Percentiles rank a stretch among this genome's conserved stretches.
Conservation (phyloP, 1,140 invertebrate genomes). For the Zaprionus tsacasi region DNA sequence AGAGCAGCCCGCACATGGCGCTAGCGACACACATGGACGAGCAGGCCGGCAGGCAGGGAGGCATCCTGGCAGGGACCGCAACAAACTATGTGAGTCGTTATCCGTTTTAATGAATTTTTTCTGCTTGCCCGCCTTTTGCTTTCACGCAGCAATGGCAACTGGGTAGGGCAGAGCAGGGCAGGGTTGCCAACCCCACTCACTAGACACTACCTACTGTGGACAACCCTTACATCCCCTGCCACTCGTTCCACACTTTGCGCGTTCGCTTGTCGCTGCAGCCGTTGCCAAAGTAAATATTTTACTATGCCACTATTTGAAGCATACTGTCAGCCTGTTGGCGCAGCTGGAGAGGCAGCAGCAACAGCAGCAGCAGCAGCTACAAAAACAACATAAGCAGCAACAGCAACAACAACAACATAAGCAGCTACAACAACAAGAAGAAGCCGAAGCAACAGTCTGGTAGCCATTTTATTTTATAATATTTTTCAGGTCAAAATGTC, state of each 20-base stretch:
- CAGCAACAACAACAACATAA: background rate
- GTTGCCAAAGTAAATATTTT: slow-evolving; percentile 78
- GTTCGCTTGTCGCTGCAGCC: slow-evolving; percentile 61
- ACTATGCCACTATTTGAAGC: slow-evolving; percentile 79
- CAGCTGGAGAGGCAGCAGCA: slow-evolving; percentile 65
- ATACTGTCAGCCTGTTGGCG: slow-evolving; percentile 64
- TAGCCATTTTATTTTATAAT: slow-evolving; percentile 79
- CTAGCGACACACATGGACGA: slow-evolving; percentile 18
- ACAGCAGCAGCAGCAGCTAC: slow-evolving; percentile 9
- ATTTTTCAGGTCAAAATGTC: slow-evolving; percentile 79
- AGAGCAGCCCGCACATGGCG: background rate
- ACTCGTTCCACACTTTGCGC: background rate
- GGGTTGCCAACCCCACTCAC: slow-evolving; percentile 5
- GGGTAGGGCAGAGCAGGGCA: background rate
- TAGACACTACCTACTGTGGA: background rate
- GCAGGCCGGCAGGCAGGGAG: background rate
- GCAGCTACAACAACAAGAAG: slow-evolving; percentile 26
- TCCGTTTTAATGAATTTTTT: slow-evolving; percentile 82
- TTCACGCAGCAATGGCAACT: slow-evolving; percentile 23
- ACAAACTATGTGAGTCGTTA: slow-evolving; percentile 75
- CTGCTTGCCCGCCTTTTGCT: slow-evolving; percentile 57
- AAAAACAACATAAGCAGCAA: background rate
- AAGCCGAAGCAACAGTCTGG: slow-evolving; percentile 64
- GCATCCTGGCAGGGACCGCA: slow-evolving; percentile 17
- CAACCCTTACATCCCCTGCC: slow-evolving; percentile 23